A percentile compares a stretch with the other conserved stretches of the same genome.
Evolutionary conservation across 2,797 vertebrate species (phyloP).

Genomic region (Hafferia zeledoni): DNA sequence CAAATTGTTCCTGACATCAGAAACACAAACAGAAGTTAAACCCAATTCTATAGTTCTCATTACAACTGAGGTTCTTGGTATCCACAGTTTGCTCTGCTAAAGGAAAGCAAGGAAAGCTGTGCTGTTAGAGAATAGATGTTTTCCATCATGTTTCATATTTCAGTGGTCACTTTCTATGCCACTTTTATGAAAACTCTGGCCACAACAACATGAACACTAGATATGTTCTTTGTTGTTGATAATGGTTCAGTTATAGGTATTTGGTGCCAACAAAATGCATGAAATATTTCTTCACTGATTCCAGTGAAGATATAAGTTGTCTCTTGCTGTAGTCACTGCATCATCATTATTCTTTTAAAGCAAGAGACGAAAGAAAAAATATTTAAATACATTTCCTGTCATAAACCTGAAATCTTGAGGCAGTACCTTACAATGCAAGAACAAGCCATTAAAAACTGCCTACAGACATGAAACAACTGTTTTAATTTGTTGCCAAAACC

Average conservation of each 20-base stretch:
- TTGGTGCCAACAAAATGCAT: background rate
- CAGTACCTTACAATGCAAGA: conserved; percentile 6
- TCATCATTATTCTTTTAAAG: background rate
- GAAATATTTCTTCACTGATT: background rate
- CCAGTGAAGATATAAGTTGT: background rate
- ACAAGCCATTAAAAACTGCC: background rate
- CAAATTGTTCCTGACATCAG: background rate
- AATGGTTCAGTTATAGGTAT: background rate
- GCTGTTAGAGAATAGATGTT: background rate
- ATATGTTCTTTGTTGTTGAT: background rate
- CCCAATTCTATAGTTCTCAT: background rate
- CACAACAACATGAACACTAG: background rate
- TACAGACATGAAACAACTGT: conserved; percentile 7
- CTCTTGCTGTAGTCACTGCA: background rate
- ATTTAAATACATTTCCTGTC: background rate
- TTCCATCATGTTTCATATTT: rapidly evolving
- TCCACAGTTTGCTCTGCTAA: background rate
- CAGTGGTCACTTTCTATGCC: background rate
- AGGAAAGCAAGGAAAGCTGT: background rate
- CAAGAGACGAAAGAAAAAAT: background rate
- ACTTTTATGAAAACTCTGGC: background rate
- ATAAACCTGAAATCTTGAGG: background rate
- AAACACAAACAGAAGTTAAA: background rate
- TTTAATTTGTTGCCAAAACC: background rate
- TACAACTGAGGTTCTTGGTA: background rate